phyloP scores from a whole-genome alignment of 2,113 vertebrate genomes.

The Xiphophorus maculatus region DNA sequence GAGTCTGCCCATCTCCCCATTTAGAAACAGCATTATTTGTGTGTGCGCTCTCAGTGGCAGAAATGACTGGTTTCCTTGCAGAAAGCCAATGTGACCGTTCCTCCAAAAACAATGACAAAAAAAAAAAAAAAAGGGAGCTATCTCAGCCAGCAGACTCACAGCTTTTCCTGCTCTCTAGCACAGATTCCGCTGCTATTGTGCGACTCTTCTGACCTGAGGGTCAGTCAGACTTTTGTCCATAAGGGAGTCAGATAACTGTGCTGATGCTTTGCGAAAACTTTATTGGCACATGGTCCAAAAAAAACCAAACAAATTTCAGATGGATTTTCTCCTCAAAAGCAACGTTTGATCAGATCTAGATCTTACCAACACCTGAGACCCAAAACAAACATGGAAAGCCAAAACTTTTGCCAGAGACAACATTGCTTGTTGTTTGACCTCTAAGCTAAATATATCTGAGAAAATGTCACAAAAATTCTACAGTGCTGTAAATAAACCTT shows the following conservation, averaged over 20 bases:
- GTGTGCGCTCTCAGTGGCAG: conserved; percentile 73
- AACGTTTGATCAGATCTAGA: not conserved
- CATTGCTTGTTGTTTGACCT: not conserved
- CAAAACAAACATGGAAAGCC: not conserved
- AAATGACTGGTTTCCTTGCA: conserved; percentile 75
- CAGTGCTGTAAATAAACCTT: not conserved
- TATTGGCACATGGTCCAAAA: not conserved
- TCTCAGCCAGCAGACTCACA: conserved; percentile 72
- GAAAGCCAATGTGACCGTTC: conserved; percentile 67
- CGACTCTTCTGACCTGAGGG: conserved; percentile 53
- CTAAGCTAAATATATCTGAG: too few species aligned
- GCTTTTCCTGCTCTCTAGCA: conserved; percentile 76
- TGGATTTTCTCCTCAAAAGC: not conserved
- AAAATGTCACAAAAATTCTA: not conserved
- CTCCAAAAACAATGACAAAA: conserved; percentile 70
- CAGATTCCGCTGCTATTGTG: conserved; percentile 71
- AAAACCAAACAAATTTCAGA: not conserved
- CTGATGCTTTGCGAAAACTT: conserved; percentile 11
- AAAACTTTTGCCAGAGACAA: not conserved
- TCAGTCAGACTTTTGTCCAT: conserved; percentile 35
- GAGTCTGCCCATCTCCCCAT: conserved; percentile 71
- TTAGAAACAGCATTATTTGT: conserved; percentile 77
- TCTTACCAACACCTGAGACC: too few species aligned
- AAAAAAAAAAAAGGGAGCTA: conserved; percentile 74
- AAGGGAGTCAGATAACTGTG: conserved; percentile 28